These are phyloP conservation scores for Peucedramus taeniatus DNA, from an alignment of 2,113 vertebrate genomes.

Conservation along the genomic window DNA sequence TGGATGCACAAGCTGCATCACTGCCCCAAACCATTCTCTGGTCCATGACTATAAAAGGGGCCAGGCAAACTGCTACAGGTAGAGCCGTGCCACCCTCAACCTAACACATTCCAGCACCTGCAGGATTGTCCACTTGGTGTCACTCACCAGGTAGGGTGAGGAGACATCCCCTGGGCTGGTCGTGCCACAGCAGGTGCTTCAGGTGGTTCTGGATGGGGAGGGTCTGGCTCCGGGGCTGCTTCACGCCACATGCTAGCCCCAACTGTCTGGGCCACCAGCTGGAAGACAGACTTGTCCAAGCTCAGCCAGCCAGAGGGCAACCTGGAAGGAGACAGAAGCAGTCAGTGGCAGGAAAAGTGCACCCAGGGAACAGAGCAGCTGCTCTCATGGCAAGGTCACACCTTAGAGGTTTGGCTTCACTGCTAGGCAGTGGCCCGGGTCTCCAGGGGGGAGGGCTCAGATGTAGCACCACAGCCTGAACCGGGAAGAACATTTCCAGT, in stretches of 20 bases:
- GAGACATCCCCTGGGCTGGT: background rate
- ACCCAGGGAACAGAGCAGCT: rapidly evolving
- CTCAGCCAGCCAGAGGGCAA: conserved; percentile 91
- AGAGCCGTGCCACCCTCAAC: rapidly evolving
- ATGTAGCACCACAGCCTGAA: background rate
- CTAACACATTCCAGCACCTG: background rate
- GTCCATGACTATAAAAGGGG: rapidly evolving
- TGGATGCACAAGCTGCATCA: background rate
- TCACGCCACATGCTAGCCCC: conserved; percentile 79
- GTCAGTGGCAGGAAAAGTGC: rapidly evolving
- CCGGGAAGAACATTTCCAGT: background rate
- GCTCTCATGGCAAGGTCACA: rapidly evolving
- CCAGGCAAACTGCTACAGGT: background rate
- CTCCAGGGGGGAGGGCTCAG: background rate
- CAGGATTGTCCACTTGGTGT: background rate
- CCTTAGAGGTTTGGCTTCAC: background rate
- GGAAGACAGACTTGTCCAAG: conserved; percentile 86
- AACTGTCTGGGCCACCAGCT: conserved; percentile 84
- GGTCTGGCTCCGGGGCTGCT: conserved; percentile 16
- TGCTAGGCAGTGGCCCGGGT: background rate
- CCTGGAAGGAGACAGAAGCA: conserved; percentile 60
- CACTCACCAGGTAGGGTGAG: conserved; percentile 63
- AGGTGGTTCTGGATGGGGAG: background rate
- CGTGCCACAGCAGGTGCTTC: background rate
- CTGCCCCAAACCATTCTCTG: background rate